Evolutionary conservation across 2,888 invertebrate species (phyloP).

Genomic region (Sinhomidia bicolor): DNA sequence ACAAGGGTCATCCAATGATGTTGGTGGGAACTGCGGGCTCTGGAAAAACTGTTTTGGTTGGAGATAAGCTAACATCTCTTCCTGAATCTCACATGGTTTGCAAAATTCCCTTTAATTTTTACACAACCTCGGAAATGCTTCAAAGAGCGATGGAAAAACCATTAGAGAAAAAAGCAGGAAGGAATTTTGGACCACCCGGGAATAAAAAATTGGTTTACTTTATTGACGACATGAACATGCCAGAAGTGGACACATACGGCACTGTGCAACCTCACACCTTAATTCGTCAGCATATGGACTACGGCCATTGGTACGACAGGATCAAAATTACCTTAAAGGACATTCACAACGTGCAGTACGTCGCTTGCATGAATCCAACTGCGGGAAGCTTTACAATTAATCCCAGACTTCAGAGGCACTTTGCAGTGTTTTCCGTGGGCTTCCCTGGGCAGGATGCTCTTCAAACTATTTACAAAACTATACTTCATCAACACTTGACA

Average conservation of each 20-base stretch:
- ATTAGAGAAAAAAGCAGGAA: constrained; percentile 97
- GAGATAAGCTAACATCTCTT: constrained; percentile 89
- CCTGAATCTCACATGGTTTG: constrained; percentile 93
- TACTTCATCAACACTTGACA: constrained; percentile 91
- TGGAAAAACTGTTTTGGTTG: constrained; percentile 96
- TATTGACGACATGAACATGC: constrained; percentile 99
- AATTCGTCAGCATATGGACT: constrained; percentile 97
- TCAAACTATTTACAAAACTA: constrained; percentile 93
- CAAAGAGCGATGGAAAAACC: constrained; percentile 97
- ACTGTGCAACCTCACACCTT: constrained; percentile 98
- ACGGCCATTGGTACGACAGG: constrained; percentile 98
- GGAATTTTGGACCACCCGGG: constrained; percentile 97
- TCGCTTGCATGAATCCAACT: constrained; percentile 99
- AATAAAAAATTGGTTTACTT: constrained; percentile 96
- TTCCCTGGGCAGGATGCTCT: constrained; percentile 93
- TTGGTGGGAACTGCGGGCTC: constrained; percentile 94
- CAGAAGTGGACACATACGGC: constrained; percentile 93
- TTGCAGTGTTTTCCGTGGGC: constrained; percentile 94
- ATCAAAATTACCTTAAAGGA: constrained; percentile 94
- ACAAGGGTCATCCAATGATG: constrained; percentile 95
- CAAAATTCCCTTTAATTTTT: constrained; percentile 98
- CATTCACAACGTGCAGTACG: constrained; percentile 97
- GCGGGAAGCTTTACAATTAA: constrained; percentile 98
- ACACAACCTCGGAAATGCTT: constrained; percentile 96
- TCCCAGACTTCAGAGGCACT: constrained; percentile 94